Evolutionary conservation across 2,888 invertebrate genomes (phyloP).

Genomic region (Hyppa rectilinea): DNA sequence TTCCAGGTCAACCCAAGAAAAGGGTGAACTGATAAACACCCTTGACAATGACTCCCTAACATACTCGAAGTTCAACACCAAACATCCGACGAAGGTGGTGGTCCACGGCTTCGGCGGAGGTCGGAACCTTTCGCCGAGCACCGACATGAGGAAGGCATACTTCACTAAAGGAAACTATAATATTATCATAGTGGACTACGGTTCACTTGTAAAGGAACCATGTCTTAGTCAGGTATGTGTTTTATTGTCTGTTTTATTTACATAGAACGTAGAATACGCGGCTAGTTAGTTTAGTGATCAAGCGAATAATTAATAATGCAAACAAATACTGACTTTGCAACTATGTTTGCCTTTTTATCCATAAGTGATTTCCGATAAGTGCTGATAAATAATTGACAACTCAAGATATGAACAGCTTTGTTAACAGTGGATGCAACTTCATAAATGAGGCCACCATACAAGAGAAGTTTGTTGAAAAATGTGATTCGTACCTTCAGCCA

Average conservation of each 20-base stretch:
- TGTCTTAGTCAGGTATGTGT: slow-evolving; percentile 93
- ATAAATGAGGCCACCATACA: too few species aligned
- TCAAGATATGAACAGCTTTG: background rate
- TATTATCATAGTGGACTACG: slow-evolving; percentile 96
- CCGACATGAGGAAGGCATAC: slow-evolving; percentile 96
- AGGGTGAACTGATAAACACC: slow-evolving; percentile 93
- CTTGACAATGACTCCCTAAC: slow-evolving; percentile 93
- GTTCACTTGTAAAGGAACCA: slow-evolving; percentile 94
- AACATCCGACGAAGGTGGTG: slow-evolving; percentile 95
- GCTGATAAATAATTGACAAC: background rate
- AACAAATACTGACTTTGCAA: background rate
- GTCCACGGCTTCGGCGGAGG: slow-evolving; percentile 98
- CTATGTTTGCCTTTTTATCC: background rate
- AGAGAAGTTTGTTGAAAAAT: background rate
- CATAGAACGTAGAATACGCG: background rate
- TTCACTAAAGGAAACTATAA: slow-evolving; percentile 95
- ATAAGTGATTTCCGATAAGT: background rate
- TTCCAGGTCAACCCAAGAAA: slow-evolving; percentile 93
- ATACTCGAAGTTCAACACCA: slow-evolving; percentile 94
- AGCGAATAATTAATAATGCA: background rate
- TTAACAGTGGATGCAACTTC: background rate
- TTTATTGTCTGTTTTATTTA: background rate
- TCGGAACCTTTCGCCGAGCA: slow-evolving; percentile 95
- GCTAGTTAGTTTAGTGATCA: background rate
- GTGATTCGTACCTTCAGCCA: background rate